Percentiles rank a stretch among this genome's conserved stretches.
phyloP scores from a whole-genome alignment of 2,113 vertebrate genomes.

The Tragelaphus buxtoni region DNA sequence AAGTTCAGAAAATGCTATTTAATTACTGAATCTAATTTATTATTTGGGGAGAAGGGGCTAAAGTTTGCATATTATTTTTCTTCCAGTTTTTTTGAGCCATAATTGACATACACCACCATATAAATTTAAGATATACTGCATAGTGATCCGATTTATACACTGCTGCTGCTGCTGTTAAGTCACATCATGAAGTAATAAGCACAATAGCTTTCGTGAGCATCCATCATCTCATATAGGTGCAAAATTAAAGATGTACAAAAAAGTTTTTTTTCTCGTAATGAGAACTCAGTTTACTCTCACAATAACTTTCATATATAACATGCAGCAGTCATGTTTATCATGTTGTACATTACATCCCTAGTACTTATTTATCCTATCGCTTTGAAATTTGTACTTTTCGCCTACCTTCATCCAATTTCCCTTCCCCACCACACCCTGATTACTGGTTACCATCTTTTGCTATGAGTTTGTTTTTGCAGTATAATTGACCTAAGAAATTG shows the following conservation, averaged over 20 bases:
- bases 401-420: neutral
- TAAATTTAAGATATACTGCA: neutral
- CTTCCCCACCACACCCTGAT: neutral
- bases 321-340: neutral
- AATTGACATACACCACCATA: neutral
- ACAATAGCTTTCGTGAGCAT: neutral
- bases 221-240: neutral
- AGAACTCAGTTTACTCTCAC: neutral
- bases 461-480: neutral
- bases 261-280: neutral
- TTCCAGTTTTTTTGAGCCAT: neutral
- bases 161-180: no score
- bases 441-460: neutral
- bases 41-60: neutral
- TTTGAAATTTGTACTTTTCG: neutral
- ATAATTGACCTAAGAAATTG: neutral
- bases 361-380: neutral
- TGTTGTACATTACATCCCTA: neutral
- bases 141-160: neutral
- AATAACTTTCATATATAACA: neutral
- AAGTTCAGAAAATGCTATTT: neutral
- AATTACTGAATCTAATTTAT: neutral
- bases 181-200: no score
- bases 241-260: neutral
- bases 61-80: neutral